Conservation (phyloP, 2,888 invertebrate genomes). For the Maniola hyperantus region DNA sequence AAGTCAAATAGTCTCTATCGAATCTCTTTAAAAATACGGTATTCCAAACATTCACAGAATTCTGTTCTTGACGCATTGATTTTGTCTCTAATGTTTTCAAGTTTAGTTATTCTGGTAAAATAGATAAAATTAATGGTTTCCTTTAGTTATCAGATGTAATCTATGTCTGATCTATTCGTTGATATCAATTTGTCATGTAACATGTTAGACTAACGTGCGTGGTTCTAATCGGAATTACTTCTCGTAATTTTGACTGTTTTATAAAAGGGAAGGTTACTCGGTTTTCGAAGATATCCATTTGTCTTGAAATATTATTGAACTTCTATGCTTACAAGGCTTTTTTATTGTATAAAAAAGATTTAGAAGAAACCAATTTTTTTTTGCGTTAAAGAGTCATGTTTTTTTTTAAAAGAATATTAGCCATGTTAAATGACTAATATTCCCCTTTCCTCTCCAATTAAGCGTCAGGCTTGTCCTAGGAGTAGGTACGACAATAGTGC, state of each 20-base stretch:
- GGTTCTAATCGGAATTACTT: neutral
- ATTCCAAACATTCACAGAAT: neutral
- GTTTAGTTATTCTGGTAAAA: neutral
- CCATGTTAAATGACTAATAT: no score
- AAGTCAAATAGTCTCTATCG: neutral
- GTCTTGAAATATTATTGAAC: no score
- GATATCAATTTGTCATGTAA: neutral
- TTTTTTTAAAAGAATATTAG: no score
- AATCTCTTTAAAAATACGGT: neutral
- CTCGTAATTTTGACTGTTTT: neutral
- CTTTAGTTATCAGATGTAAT: neutral
- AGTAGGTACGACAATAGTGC: no score
- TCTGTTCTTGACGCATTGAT: neutral
- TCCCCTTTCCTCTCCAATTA: no score
- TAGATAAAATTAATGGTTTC: neutral
- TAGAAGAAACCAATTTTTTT: no score
- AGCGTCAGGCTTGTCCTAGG: no score
- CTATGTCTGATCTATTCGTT: neutral
- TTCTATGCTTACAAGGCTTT: no score
- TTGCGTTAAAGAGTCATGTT: no score
- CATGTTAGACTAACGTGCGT: neutral
- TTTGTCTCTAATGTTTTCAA: neutral
- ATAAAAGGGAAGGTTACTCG: neutral
- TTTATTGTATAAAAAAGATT: no score
- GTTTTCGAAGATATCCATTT: neutral